Evolutionary conservation across 2,888 invertebrate genomes (phyloP).

Genomic region (Caenorhabditis sp.): DNA sequence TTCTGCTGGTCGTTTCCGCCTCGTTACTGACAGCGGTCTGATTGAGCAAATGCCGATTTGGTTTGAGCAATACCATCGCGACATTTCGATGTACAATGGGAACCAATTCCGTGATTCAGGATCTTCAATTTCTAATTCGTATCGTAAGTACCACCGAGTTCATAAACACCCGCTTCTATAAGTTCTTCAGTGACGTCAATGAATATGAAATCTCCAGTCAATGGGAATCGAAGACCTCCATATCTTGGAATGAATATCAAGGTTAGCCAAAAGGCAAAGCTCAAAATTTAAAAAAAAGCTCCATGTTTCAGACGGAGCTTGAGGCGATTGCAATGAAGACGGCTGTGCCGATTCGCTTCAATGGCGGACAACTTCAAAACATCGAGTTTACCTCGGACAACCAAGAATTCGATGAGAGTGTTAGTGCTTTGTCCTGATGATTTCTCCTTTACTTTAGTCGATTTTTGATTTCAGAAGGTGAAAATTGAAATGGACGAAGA

Average conservation of each 20-base stretch:
- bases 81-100: conserved; percentile 18
- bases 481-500: conserved; percentile 65
- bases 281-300: neutral
- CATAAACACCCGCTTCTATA: no score
- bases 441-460: no score
- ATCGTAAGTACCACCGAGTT: conserved; percentile 11
- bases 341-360: conserved; percentile 61
- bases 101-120: conserved; percentile 44
- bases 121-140: conserved; percentile 30
- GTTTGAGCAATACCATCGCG: conserved; percentile 63
- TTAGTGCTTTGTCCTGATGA: neutral
- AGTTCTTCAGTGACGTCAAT: conserved; percentile 26
- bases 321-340: conserved; percentile 46
- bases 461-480: conserved; percentile 47
- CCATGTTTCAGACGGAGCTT: conserved; percentile 45
- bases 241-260: conserved; percentile 46
- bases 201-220: conserved; percentile 25
- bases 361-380: conserved; percentile 35
- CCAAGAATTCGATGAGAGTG: conserved; percentile 44
- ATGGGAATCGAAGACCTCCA: conserved; percentile 22
- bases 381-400: neutral
- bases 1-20: conserved; percentile 67
- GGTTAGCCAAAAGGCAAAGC: neutral
- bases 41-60: conserved; percentile 65
- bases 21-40: conserved; percentile 66